Evolutionary conservation across 2,797 vertebrate species (phyloP).

Genomic region (Eulemur rubriventer): DNA sequence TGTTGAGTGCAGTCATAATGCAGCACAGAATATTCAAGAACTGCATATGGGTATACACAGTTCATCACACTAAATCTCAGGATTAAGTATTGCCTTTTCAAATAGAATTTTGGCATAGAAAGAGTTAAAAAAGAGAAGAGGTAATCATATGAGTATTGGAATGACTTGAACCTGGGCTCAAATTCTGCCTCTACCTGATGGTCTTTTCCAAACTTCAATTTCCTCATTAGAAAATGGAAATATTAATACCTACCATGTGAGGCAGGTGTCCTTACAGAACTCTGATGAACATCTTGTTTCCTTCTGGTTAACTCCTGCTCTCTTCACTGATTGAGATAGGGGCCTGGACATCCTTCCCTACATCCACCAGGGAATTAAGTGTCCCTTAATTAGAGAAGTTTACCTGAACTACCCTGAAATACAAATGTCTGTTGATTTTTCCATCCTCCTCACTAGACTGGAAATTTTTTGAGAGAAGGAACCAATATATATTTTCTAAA

Average conservation of each 20-base stretch:
- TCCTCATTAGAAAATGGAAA: constrained; percentile 25
- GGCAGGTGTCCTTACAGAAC: neutral
- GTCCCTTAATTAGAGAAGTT: neutral
- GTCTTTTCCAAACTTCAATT: neutral
- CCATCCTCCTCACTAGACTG: neutral
- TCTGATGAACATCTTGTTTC: neutral
- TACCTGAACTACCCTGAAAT: neutral
- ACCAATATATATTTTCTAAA: constrained; percentile 16
- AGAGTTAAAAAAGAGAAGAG: neutral
- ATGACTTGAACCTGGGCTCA: neutral
- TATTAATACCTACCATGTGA: neutral
- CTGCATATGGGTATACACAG: neutral
- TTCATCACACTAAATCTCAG: neutral
- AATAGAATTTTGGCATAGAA: neutral
- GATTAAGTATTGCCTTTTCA: neutral
- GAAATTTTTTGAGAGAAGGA: neutral
- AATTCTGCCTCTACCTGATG: neutral
- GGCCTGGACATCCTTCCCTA: neutral
- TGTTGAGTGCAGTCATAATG: neutral
- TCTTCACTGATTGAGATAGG: neutral
- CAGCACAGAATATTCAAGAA: neutral
- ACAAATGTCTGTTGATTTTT: neutral
- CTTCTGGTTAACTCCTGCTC: neutral
- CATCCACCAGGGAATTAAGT: neutral
- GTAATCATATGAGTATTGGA: neutral